Conservation (phyloP, 2,113 vertebrate species). For the Danionella cerebrum region DNA sequence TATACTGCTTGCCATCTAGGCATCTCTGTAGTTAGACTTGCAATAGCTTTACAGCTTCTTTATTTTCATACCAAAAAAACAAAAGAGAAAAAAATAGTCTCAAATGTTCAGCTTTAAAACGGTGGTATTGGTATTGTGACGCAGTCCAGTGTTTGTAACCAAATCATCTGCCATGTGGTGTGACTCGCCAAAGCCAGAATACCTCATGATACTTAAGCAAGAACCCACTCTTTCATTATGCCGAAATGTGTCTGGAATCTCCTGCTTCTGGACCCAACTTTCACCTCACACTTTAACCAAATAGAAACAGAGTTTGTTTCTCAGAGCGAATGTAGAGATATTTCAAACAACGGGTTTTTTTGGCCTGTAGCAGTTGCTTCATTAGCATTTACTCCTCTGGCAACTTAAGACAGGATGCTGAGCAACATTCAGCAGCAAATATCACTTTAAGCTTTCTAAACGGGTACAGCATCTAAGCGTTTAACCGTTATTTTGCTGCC, state of each 20-base stretch:
- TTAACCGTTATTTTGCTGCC: neutral
- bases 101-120: constrained; percentile 56
- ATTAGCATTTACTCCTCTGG: neutral
- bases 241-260: constrained; percentile 19
- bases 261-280: neutral
- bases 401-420: neutral
- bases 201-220: constrained; percentile 56
- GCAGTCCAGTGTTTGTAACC: constrained; percentile 56
- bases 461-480: neutral
- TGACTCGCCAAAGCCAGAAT: constrained; percentile 57
- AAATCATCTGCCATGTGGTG: constrained; percentile 49
- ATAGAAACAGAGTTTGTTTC: neutral
- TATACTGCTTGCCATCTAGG: constrained; percentile 5
- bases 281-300: constrained; percentile 36
- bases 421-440: neutral
- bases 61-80: constrained; percentile 55
- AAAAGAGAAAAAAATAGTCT: constrained; percentile 33
- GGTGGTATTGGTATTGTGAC: constrained; percentile 54
- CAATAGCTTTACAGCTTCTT: constrained; percentile 33
- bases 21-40: constrained; percentile 25
- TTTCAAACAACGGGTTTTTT: neutral
- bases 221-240: constrained; percentile 35
- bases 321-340: neutral
- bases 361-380: neutral
- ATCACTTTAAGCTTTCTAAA: neutral